Base-by-base conservation (phyloP, 2,888 invertebrate species). In the Ceraclea dissimilis region DNA sequence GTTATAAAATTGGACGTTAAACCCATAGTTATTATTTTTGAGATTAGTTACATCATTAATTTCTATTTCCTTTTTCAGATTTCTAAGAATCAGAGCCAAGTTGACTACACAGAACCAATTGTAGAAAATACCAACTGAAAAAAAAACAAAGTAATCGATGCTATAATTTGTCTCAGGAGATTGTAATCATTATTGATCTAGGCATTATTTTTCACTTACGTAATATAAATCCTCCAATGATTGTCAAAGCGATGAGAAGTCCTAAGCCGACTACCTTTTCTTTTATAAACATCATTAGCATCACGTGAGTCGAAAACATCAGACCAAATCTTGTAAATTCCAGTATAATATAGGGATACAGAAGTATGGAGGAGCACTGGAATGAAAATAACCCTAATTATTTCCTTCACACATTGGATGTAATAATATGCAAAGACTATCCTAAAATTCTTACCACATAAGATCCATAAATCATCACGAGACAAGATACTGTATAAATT, bases 181-280 rank as follows among this genome's bases (percentile, higher is more conserved):
- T n/a, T n/a, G n/a, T n/a, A n/a, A n/a, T n/a, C n/a, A n/a, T n/a
- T n/a, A n/a, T n/a, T n/a, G n/a, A n/a, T n/a, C n/a, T n/a, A n/a
- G n/a, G n/a, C n/a, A n/a, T n/a, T 26, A 26, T 26, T 26, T 26
- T 10, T 8, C 46, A 54, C 61, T 56, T 54, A 60, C 61, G 52
- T 11, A 61, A 34, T 13, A 61, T 16, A 51, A 61, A 61, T 53
- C 61, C 61, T 19, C 61, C 61, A 8, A 52, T 34, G n/a, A 59
- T 48, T 22, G 57, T 54, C n/a, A 61, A 46, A 13, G 59, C 61
- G 31, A 61, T 61, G 5, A 61, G 55, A 2, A 61, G 47, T 20
- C 61, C 61, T 13, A 61, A 46, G 39, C 56, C 58, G n/a, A 60
- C 57, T 4, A 61, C 39, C 44, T 61, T 61, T 43, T 61, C 52